A percentile compares a stretch with the other conserved stretches of the same genome.
These are phyloP conservation scores for Melopsittacus undulatus DNA, from an alignment of 2,797 vertebrate species.

Conservation along the genomic window DNA sequence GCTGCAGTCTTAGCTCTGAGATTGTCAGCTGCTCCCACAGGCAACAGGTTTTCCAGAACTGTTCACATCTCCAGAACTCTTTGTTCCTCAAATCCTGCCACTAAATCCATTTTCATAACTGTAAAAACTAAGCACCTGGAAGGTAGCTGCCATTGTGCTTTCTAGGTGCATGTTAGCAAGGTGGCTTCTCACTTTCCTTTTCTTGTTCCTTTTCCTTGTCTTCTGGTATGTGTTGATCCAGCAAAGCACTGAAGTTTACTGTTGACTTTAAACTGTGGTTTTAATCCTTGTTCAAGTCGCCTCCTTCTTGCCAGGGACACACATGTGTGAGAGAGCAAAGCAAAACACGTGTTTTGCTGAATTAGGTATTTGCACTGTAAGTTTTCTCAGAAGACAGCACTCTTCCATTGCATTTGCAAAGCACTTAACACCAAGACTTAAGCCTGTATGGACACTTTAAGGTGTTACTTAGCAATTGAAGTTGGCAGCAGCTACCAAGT, in stretches of 20 bases:
- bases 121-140: neutral
- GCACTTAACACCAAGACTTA: neutral
- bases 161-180: neutral
- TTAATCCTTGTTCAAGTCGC: neutral
- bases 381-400: neutral
- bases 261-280: neutral
- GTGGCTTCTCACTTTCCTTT: neutral
- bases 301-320: rapidly evolving
- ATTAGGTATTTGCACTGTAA: neutral
- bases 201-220: neutral
- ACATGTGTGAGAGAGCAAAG: neutral
- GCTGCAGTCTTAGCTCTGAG: neutral
- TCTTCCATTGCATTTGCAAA: neutral
- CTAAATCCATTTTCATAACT: neutral
- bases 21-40: neutral
- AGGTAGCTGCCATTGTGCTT: neutral
- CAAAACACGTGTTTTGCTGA: neutral
- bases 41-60: neutral
- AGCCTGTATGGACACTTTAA: neutral
- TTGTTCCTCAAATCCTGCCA: neutral
- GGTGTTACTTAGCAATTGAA: neutral
- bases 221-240: neutral
- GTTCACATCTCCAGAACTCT: neutral
- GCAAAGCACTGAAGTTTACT: neutral
- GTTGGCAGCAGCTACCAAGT: neutral